phyloP scores from a whole-genome alignment of 1,140 invertebrate genomes.

The Prorops nasuta region DNA sequence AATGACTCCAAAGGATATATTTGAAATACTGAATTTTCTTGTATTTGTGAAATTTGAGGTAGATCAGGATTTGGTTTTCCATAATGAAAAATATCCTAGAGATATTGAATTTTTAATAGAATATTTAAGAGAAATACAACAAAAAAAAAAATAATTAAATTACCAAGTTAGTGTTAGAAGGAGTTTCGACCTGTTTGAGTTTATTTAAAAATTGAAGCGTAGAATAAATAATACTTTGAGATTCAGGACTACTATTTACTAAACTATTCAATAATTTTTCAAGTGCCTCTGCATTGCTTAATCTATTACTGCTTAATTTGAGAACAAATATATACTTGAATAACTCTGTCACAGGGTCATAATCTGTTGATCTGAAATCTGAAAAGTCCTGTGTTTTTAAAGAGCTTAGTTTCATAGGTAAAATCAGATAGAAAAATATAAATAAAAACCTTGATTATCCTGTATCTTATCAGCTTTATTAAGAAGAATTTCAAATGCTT shows the following conservation, averaged over 20 bases:
- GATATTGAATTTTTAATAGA: conserved; percentile 7
- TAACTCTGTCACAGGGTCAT: conserved; percentile 44
- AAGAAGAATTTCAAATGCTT: conserved; percentile 45
- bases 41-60: conserved; percentile 25
- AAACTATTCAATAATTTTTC: conserved; percentile 35
- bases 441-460: conserved; percentile 1
- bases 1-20: conserved; percentile 45
- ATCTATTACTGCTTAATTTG: conserved; percentile 21
- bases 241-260: conserved; percentile 9
- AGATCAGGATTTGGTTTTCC: conserved; percentile 35
- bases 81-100: conserved; percentile 45
- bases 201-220: conserved; percentile 36
- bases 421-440: not conserved
- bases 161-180: conserved; percentile 7
- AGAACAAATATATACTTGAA: conserved; percentile 43
- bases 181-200: conserved; percentile 33
- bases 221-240: conserved; percentile 21
- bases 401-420: conserved; percentile 6
- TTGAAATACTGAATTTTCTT: conserved; percentile 30
- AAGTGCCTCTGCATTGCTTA: conserved; percentile 33
- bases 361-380: no score
- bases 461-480: conserved; percentile 28
- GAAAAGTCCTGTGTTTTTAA: conserved; percentile 18
- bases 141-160: conserved; percentile 6
- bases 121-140: not conserved